These are phyloP conservation scores for Patella ulyssiponensis DNA, from an alignment of 2,888 invertebrate genomes.

Conservation along the genomic window DNA sequence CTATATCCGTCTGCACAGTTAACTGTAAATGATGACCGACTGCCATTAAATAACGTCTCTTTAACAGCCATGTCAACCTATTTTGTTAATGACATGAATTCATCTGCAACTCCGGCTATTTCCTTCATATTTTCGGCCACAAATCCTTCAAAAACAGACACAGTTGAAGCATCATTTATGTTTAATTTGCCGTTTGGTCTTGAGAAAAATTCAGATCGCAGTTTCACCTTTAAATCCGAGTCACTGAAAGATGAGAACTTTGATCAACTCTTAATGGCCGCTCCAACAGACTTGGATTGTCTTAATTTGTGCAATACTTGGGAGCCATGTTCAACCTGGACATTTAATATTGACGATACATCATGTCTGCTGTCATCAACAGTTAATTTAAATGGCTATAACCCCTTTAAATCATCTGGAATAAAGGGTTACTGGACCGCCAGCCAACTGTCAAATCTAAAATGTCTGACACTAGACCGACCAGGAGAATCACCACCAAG, in stretches of 20 bases:
- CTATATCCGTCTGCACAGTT: background rate
- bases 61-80: slow-evolving; percentile 1
- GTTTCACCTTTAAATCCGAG: background rate
- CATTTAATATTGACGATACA: background rate
- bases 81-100: slow-evolving; percentile 1
- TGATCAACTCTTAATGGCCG: background rate
- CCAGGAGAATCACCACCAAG: background rate
- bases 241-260: background rate
- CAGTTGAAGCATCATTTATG: background rate
- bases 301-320: background rate
- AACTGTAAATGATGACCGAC: background rate
- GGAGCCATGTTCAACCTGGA: background rate
- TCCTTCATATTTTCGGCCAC: background rate
- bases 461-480: background rate
- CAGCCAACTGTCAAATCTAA: background rate
- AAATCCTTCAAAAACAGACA: background rate
- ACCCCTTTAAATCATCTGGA: background rate
- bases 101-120: background rate
- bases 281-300: background rate
- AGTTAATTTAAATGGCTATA: background rate
- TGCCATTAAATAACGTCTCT: background rate
- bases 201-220: background rate
- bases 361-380: background rate
- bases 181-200: background rate
- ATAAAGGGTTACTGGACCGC: background rate